A percentile compares a stretch with the other conserved stretches of the same genome.
phyloP scores from a whole-genome alignment of 2,888 invertebrate genomes.

The Ecliptopera silaceata region DNA sequence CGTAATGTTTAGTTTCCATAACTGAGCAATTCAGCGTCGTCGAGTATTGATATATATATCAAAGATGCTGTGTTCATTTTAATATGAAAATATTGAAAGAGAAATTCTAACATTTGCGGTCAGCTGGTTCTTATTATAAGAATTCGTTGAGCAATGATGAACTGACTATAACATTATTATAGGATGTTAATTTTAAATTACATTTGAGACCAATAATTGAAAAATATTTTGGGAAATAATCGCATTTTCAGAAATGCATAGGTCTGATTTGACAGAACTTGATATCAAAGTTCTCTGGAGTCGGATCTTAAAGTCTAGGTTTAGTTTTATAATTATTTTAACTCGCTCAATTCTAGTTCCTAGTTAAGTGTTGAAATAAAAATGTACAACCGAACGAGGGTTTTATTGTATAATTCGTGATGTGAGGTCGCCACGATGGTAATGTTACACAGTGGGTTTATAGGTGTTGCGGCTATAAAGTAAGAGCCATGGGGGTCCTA shows the following conservation, averaged over 20 bases:
- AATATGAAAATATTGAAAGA: too few species aligned
- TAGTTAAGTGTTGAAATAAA: constrained; percentile 21
- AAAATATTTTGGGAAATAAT: constrained; percentile 1
- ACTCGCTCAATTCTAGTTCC: constrained; percentile 35
- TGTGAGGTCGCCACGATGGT: constrained; percentile 34
- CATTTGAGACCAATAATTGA: constrained; percentile 61
- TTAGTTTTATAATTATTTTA: neutral
- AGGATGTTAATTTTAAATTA: constrained; percentile 8
- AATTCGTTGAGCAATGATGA: neutral
- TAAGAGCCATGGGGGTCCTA: constrained; percentile 42
- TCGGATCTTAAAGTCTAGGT: constrained; percentile 41
- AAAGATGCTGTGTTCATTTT: neutral
- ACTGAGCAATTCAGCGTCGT: constrained; percentile 32
- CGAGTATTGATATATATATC: constrained; percentile 29
- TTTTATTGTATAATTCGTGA: constrained; percentile 33
- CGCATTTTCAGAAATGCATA: constrained; percentile 1
- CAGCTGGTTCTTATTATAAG: neutral
- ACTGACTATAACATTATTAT: neutral
- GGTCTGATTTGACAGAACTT: constrained; percentile 57
- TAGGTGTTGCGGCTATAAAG: constrained; percentile 38
- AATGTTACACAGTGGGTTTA: constrained; percentile 35
- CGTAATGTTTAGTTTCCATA: constrained; percentile 11
- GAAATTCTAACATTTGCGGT: too few species aligned
- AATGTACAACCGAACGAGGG: constrained; percentile 10
- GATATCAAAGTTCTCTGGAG: constrained; percentile 49